Base-by-base conservation (phyloP, 37 sponge, comb jelly and placozoan genomes). In the Theonella swinhoei region DNA sequence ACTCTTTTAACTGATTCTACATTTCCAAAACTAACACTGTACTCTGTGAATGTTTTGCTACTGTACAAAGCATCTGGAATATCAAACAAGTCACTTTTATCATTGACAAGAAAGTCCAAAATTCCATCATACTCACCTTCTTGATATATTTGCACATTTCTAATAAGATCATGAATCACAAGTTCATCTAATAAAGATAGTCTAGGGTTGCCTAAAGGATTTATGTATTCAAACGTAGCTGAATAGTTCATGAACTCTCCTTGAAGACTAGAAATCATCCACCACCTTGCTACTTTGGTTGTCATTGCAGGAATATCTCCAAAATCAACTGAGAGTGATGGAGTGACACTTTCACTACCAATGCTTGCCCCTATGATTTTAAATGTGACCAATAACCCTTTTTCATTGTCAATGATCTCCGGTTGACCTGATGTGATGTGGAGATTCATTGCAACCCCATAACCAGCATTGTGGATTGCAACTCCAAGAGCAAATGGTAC, bases 281-380 rank as follows among this genome's bases (percentile, higher is more conserved):
- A 80, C 81, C 81, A 80, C 35, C 81, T 68, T 5, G 71, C 81
- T 30, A 80, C 81, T 58, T 20, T 42, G n/a, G n/a, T n/a, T n/a
- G n/a, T n/a, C n/a, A n/a, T n/a, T n/a, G n/a, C n/a, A n/a, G n/a
- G n/a, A n/a, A 80, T 43, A 41, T 80, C 81, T 32, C 70, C 70
- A 14, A 80, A 43, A 31, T 25, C 69, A n/a, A 69, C 60, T 2
- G 70, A 47, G 58, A 80, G 25, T 29, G 81, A 80, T 54, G 81
- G 81, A 11, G n/a, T 80, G 47, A 69, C 28, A 43, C 60, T 80
- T 54, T 69, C 60, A 23, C 24, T 73, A 14, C 83, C 83, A 1
- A 82, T 73, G 42, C 63, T 82, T 25, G 83, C 83, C 32, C 83
- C 83, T 26, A 82, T 82, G 2, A 82, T 72, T 65, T 59, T 82